phyloP scores from a whole-genome alignment of 2,888 invertebrate species.

The Stomorhina lunata region DNA sequence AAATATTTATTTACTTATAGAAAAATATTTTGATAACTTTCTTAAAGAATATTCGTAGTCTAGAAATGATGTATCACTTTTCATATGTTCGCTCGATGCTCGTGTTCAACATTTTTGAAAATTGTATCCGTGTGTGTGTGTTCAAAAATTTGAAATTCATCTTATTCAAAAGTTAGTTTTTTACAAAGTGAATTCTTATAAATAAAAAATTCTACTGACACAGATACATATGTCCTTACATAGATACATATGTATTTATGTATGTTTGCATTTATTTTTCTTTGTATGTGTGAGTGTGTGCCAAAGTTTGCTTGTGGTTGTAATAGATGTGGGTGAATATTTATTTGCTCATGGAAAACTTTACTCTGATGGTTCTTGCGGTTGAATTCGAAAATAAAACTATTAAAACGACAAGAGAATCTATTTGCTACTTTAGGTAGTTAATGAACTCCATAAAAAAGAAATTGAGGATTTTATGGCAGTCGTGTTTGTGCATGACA shows the following conservation, averaged over 20 bases:
- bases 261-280: background rate
- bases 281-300: background rate
- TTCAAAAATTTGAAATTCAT: constrained; percentile 48
- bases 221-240: background rate
- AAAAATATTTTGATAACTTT: constrained; percentile 10
- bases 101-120: background rate
- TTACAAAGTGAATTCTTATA: constrained; percentile 5
- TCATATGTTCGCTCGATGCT: background rate
- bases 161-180: constrained; percentile 40
- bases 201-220: background rate
- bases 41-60: too few relatives aligned
- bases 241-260: background rate
- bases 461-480: background rate
- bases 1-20: constrained; percentile 13
- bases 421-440: constrained; percentile 27
- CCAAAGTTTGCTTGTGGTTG: too few relatives aligned
- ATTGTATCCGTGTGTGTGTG: background rate
- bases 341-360: constrained; percentile 19
- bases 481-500: background rate
- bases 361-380: constrained; percentile 15
- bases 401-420: constrained; percentile 9
- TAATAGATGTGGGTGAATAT: background rate
- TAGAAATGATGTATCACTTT: constrained; percentile 46
- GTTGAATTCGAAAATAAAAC: constrained; percentile 24
- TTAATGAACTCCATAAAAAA: constrained; percentile 22